Evolutionary conservation across 2,113 vertebrate species (phyloP), one percentile per base, ranked within the genome.

Genomic region (Stictonetta naevosa): DNA sequence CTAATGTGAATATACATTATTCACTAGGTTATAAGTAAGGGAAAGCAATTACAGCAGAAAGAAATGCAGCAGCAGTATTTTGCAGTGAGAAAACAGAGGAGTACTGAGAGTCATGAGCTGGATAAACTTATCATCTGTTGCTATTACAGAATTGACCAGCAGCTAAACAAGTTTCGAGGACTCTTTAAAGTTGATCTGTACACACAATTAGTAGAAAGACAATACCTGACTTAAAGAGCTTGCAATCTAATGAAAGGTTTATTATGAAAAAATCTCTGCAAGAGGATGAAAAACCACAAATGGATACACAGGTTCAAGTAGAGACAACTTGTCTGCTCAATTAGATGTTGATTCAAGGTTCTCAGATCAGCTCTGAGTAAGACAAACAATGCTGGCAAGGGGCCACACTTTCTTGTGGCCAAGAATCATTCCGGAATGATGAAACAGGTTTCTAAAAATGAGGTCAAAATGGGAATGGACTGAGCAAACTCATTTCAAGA

Each of bases 1-100:
- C 86, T 96, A 97, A 96, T 95, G 90, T 95, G 93, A 93, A 83
- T 90, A 97, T 97, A 88, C 93, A 97, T 97, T 96, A 97, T 97
- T 97, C 86, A 97, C 94, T 88, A 96, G 84, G 40, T 69, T 96
- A 88, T 95, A 92, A 96, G 93, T 86, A 95, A 88, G 85, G 67
- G 53, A 96, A 96, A 80, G 87, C 95, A 97, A 96, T 97, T 96
- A 97, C 84, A 90, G 93, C 38, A 92, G 63, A 74, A 86, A 83
- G 50, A 83, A 95, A 90, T 74, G 79, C 67, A 86, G 52, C 63
- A 74, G 59, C 28, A 71, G 76, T 14, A n/a, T 53, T 46, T 33
- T 94, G 42, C 9, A 82, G 44, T 66, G 68, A 5, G 25, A 90
- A 62, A 93, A 26, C 44, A 90, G 83, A 91, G 34, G 66, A 79